Percentiles rank a stretch among this genome's conserved stretches.
phyloP scores from a whole-genome alignment of 2,113 vertebrate genomes.

The Thamnaconus septentrionalis region DNA sequence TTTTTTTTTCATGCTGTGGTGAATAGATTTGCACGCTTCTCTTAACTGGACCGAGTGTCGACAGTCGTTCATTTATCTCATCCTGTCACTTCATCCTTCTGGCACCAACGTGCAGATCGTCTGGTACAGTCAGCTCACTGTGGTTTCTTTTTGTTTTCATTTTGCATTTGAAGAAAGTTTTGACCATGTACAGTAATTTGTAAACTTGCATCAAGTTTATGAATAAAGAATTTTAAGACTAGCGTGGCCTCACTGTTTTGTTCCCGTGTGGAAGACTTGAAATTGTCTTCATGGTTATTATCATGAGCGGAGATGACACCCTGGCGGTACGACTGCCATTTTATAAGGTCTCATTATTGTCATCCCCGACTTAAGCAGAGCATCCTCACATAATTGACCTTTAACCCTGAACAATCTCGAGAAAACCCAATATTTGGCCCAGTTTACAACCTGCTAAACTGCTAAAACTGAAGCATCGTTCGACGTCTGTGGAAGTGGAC shows the following conservation, averaged over 20 bases:
- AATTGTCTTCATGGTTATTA: background rate
- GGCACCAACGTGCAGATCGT: conserved; percentile 33
- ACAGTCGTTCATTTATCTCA: conserved; percentile 38
- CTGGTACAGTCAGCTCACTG: conserved; percentile 46
- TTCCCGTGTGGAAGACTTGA: background rate
- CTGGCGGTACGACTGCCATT: no score
- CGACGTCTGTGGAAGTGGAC: no score
- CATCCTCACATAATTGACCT: no score
- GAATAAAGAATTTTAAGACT: conserved; percentile 82
- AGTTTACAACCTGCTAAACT: no score
- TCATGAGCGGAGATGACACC: background rate
- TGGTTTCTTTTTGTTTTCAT: conserved; percentile 40
- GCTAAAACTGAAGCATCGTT: no score
- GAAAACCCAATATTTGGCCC: no score
- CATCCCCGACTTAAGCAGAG: no score
- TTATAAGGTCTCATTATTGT: no score
- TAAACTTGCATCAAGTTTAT: conserved; percentile 88
- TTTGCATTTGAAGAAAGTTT: conserved; percentile 73
- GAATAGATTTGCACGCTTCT: conserved; percentile 52
- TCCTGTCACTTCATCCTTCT: conserved; percentile 35
- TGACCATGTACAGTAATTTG: conserved; percentile 84
- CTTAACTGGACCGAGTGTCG: conserved; percentile 52
- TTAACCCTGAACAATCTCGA: no score
- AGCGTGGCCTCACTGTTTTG: conserved; percentile 11
- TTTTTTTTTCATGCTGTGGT: conserved; percentile 18